Conservation (phyloP, 2,888 invertebrate genomes). For the Catocala nupta region DNA sequence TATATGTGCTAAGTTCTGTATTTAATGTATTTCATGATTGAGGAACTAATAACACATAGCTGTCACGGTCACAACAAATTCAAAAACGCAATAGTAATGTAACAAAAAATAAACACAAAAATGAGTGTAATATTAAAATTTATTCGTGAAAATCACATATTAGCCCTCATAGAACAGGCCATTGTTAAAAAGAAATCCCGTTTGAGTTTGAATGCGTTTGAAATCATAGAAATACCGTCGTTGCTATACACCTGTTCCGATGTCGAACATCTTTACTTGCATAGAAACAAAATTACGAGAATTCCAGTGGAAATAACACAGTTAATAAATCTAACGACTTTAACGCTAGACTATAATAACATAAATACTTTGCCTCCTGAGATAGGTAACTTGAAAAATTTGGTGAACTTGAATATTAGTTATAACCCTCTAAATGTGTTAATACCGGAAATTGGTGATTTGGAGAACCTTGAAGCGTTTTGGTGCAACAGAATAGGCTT, state of each 20-base stretch:
- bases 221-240: constrained; percentile 88
- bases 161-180: constrained; percentile 90
- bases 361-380: constrained; percentile 88
- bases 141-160: constrained; percentile 89
- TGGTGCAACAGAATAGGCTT: constrained; percentile 90
- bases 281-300: constrained; percentile 88
- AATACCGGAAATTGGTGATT: constrained; percentile 87
- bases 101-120: constrained; percentile 64
- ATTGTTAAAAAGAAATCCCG: constrained; percentile 87
- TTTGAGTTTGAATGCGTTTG: constrained; percentile 89
- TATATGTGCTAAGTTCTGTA: neutral
- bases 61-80: constrained; percentile 63
- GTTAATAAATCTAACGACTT: constrained; percentile 86
- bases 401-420: constrained; percentile 89
- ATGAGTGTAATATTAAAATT: constrained; percentile 90
- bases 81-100: constrained; percentile 78
- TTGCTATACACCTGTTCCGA: constrained; percentile 86
- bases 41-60: constrained; percentile 10
- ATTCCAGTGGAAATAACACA: constrained; percentile 82
- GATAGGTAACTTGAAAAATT: constrained; percentile 86
- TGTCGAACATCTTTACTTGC: constrained; percentile 88
- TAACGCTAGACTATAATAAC: constrained; percentile 90
- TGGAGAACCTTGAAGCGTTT: constrained; percentile 88
- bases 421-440: constrained; percentile 88
- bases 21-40: neutral